Evolutionary conservation across 2,113 vertebrate species (phyloP), one percentile per base, ranked within the genome.

Genomic region (Hippocampus abdominalis): DNA sequence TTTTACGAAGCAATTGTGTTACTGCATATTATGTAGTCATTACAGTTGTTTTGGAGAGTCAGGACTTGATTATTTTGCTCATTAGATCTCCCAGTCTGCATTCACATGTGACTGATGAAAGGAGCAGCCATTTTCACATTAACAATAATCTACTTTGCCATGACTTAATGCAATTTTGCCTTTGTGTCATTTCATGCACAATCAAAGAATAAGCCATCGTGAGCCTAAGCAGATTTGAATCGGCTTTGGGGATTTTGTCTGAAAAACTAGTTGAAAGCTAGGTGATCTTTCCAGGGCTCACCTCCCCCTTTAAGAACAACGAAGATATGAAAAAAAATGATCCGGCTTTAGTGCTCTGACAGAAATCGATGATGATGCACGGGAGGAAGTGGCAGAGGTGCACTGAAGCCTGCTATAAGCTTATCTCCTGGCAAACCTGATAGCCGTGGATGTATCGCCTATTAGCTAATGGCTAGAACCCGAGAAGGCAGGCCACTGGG

Each of bases 71-170:
- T 87, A 86, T 84, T 82, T 60, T 77, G 84, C 84, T 84, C 71
- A 87, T 87, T 87, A 83, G 73, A 81, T 83, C 70, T 56, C 71
- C 79, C 75, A 36, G 71, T 78, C 73, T 64, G 78, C 53, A 54
- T 67, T 78, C 70, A 70, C 77, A 74, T 78, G 78, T 73, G 84
- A 86, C 75, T 42, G 81, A 86, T 85, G 82, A 76, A 79, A 62
- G 73, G 25, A 74, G 64, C 72, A 56, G 40, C 60, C 73, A 76
- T 68, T 78, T 77, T 81, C 71, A 86, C 78, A 83, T 89, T 83
- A 89, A 84, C 79, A 76, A 77, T 87, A 89, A 89, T 89, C 77
- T 77, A 88, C 78, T 87, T 88, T 87, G 81, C 82, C 80, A 79
- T 49, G 69, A 53, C 23, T 73, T 89, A 75, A 89, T 88, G 70